Conservation (phyloP, 2,113 vertebrate genomes). For the Ctenomys sociabilis region DNA sequence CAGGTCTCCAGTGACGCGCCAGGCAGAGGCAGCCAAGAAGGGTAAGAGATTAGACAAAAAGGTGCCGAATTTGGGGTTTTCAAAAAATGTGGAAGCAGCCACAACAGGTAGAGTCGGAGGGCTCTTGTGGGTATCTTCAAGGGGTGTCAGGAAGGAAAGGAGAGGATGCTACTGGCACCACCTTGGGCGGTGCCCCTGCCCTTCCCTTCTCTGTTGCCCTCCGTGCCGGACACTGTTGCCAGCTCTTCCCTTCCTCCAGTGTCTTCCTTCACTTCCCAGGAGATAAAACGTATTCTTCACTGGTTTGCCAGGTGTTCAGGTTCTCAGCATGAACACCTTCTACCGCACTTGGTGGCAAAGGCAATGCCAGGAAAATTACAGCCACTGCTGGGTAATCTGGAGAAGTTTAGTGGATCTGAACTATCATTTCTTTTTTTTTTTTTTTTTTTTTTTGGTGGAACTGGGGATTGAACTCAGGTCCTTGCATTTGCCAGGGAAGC, state of each 20-base stretch:
- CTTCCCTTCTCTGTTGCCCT: conserved; percentile 58
- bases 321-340: conserved; percentile 89
- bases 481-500: too few relatives aligned
- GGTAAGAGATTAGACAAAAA: too few relatives aligned
- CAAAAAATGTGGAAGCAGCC: too few relatives aligned
- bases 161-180: conserved; percentile 76
- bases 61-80: too few relatives aligned
- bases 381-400: conserved; percentile 90
- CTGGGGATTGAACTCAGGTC: too few relatives aligned
- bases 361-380: conserved; percentile 93
- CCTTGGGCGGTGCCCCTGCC: not conserved
- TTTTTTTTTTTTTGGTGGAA: too few relatives aligned
- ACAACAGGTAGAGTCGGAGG: too few relatives aligned
- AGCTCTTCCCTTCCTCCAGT: conserved; percentile 78
- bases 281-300: conserved; percentile 92
- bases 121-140: too few relatives aligned
- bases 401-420: conserved; percentile 85
- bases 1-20: not conserved
- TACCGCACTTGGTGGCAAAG: conserved; percentile 91
- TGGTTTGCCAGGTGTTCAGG: conserved; percentile 91
- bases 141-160: too few relatives aligned
- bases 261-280: conserved; percentile 91
- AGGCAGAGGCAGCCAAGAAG: too few relatives aligned
- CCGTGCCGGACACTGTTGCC: conserved; percentile 45
- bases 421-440: too few relatives aligned